phyloP scores from a whole-genome alignment of 2,113 vertebrate genomes.

The Turdus rufiventris region DNA sequence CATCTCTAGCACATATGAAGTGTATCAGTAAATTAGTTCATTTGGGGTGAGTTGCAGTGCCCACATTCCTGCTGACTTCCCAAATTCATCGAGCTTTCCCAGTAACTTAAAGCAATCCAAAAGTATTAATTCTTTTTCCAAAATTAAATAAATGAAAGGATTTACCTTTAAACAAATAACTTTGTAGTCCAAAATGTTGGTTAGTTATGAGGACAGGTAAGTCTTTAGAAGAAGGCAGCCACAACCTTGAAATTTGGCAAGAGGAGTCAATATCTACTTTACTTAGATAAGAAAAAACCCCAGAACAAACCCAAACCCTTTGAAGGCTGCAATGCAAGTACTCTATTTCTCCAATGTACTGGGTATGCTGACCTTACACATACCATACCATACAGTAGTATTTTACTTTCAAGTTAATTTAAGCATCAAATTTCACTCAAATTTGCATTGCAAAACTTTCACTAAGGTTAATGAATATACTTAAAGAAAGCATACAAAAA shows the following conservation, averaged over 20 bases:
- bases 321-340: slow-evolving; percentile 16
- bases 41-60: neutral
- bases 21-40: neutral
- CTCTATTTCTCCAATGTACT: neutral
- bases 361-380: neutral
- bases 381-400: neutral
- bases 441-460: slow-evolving; percentile 3
- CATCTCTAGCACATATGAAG: neutral
- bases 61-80: neutral
- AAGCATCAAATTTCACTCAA: neutral
- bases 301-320: neutral
- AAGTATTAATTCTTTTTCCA: neutral
- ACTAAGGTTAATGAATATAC: neutral
- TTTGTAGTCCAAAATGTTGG: neutral
- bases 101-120: neutral
- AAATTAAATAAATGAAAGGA: neutral
- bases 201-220: slow-evolving; percentile 1
- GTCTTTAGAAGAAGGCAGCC: slow-evolving; percentile 28
- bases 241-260: slow-evolving; percentile 41
- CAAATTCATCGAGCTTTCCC: neutral
- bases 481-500: neutral
- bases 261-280: neutral
- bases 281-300: neutral
- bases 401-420: neutral
- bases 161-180: slow-evolving; percentile 10